Evolutionary conservation across 2,888 invertebrate species (phyloP).

Genomic region (Melanotus villosus): DNA sequence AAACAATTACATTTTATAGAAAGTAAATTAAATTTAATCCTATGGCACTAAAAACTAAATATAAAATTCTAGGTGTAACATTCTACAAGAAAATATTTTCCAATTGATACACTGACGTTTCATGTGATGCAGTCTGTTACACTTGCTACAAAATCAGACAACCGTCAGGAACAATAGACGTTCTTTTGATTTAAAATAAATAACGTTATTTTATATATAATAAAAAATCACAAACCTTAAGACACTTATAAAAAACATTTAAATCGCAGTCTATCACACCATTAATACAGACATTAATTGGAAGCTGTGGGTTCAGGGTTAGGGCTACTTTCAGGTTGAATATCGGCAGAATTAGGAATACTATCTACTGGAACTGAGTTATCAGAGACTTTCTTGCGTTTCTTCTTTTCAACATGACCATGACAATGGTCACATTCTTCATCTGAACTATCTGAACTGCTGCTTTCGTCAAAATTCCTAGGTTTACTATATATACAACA

Average conservation of each 20-base stretch:
- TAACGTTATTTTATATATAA: conserved; percentile 24
- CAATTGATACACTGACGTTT: background rate
- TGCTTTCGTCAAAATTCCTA: conserved; percentile 89
- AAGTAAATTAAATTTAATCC: conserved; percentile 1
- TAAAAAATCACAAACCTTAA: conserved; percentile 45
- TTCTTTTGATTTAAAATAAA: conserved; percentile 1
- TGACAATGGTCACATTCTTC: conserved; percentile 91
- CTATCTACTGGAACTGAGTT: background rate
- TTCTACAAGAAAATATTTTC: background rate
- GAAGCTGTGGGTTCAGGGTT: conserved; percentile 14
- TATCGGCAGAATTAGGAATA: conserved; percentile 2
- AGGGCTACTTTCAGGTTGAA: conserved; percentile 4
- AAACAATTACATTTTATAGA: background rate
- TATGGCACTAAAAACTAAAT: background rate
- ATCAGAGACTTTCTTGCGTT: conserved; percentile 45
- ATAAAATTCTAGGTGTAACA: background rate
- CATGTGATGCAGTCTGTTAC: too few relatives aligned
- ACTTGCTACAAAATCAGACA: too few relatives aligned
- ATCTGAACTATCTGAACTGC: conserved; percentile 84
- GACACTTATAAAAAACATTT: conserved; percentile 41
- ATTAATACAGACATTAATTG: conserved; percentile 13
- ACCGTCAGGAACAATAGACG: too few relatives aligned
- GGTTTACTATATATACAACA: conserved; percentile 96
- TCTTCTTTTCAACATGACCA: conserved; percentile 82
- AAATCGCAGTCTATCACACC: conserved; percentile 24